A percentile compares a stretch with the other conserved stretches of the same genome.
Evolutionary conservation across 1,140 invertebrate species (phyloP).

Genomic region (Anagrus nilaparvatae): DNA sequence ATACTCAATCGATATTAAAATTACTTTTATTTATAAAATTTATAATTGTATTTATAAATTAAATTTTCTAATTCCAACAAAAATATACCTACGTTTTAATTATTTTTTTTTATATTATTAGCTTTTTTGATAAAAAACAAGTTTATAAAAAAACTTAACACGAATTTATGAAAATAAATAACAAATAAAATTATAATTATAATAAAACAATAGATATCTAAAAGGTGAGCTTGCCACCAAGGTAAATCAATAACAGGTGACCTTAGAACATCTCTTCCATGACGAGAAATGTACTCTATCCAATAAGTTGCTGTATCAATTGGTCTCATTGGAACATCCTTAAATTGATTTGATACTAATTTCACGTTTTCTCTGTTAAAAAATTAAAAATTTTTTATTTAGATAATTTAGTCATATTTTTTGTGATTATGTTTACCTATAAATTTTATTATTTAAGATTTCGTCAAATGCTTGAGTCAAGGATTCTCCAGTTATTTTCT

Average conservation of each 20-base stretch:
- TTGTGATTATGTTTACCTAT: constrained; percentile 17
- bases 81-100: too few relatives aligned
- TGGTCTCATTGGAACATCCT: constrained; percentile 39
- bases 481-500: constrained; percentile 27
- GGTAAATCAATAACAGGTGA: constrained; percentile 21
- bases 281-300: constrained; percentile 44
- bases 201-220: constrained; percentile 28
- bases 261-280: constrained; percentile 30
- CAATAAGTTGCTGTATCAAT: constrained; percentile 45
- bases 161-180: too few relatives aligned
- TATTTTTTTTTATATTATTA: too few relatives aligned
- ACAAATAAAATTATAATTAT: neutral
- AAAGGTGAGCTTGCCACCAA: constrained; percentile 26
- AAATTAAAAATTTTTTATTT: too few relatives aligned
- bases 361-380: constrained; percentile 15
- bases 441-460: constrained; percentile 29
- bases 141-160: too few relatives aligned
- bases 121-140: too few relatives aligned
- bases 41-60: too few relatives aligned
- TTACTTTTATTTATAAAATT: too few relatives aligned
- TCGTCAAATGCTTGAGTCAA: constrained; percentile 27
- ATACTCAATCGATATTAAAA: too few relatives aligned
- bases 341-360: constrained; percentile 16
- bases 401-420: neutral
- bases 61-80: too few relatives aligned